Evolutionary conservation across 1,140 invertebrate genomes (phyloP).

Genomic region (Medauroidea extradentata): DNA sequence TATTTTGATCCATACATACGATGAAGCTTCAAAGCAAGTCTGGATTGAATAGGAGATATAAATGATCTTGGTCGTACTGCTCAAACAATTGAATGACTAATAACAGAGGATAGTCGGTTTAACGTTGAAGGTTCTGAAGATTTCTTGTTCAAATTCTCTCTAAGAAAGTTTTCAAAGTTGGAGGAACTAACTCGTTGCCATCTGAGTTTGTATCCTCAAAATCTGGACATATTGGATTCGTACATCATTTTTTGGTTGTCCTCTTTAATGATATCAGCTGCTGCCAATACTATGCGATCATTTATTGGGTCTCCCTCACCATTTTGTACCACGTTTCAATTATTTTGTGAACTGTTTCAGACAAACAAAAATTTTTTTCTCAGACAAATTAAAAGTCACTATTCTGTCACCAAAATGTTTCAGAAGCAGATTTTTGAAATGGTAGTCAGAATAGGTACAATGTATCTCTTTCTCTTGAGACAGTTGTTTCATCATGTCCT

Average conservation of each 20-base stretch:
- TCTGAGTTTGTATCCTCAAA: constrained; percentile 2
- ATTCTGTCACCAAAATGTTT: too few species aligned
- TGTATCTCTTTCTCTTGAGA: not conserved
- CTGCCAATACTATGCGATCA: not conserved
- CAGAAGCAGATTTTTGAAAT: too few species aligned
- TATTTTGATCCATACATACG: constrained; percentile 12
- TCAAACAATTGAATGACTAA: constrained; percentile 5
- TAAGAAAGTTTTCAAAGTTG: constrained; percentile 2
- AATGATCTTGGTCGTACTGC: constrained; percentile 2
- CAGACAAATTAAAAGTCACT: too few species aligned
- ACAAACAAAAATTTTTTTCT: constrained; percentile 1
- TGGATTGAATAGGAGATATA: constrained; percentile 2
- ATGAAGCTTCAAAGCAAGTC: constrained; percentile 6
- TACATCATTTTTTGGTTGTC: not conserved
- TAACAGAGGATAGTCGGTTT: not conserved
- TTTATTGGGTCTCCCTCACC: not conserved
- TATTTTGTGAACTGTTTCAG: constrained; percentile 6
- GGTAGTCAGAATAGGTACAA: too few species aligned
- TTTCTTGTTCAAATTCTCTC: constrained; percentile 1
- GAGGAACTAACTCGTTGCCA: constrained; percentile 5
- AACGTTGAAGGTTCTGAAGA: too few species aligned
- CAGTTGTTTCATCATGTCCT: not conserved
- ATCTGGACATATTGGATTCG: constrained; percentile 1
- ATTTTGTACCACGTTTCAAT: constrained; percentile 10
- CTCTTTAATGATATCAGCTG: not conserved